Conservation (phyloP, 2,113 vertebrate genomes). For the Zosterops pallidus region DNA sequence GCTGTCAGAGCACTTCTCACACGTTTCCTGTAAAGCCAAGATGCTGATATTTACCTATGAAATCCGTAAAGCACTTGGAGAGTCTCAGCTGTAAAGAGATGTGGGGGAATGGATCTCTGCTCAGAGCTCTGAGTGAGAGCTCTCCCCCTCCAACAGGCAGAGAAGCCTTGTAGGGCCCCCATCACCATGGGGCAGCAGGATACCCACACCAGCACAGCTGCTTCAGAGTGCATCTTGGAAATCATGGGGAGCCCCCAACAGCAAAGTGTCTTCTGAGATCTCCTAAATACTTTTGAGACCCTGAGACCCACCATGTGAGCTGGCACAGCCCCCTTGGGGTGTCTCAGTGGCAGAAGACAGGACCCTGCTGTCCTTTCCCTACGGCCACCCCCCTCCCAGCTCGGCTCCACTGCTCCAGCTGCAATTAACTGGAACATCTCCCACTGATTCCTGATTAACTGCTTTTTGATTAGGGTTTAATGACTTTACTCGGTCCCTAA, state of each 20-base stretch:
- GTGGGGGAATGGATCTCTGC: background rate
- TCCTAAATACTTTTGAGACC: background rate
- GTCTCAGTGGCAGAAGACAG: background rate
- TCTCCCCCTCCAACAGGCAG: background rate
- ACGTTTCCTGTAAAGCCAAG: background rate
- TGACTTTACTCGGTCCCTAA: constrained; percentile 68
- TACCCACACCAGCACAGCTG: background rate
- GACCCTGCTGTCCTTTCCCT: constrained; percentile 20
- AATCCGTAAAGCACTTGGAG: background rate
- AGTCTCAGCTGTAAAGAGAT: background rate
- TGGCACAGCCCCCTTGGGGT: background rate
- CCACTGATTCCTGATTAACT: constrained; percentile 78
- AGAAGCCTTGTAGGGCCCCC: background rate
- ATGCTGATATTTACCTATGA: constrained; percentile 4
- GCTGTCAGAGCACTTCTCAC: background rate
- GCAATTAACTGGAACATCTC: constrained; percentile 69
- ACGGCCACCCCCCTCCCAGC: constrained; percentile 3
- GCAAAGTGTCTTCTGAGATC: background rate
- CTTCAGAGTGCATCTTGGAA: background rate
- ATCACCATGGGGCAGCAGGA: background rate
- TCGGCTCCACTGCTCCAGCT: constrained; percentile 33
- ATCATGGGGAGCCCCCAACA: background rate
- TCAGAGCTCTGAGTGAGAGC: background rate
- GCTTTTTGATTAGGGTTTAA: constrained; percentile 78
- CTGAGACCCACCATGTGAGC: background rate